Percentiles rank a stretch among this genome's conserved stretches.
These are phyloP conservation scores for Bilobella aurantiaca DNA, from an alignment of 1,140 invertebrate species.

Conservation along the genomic window DNA sequence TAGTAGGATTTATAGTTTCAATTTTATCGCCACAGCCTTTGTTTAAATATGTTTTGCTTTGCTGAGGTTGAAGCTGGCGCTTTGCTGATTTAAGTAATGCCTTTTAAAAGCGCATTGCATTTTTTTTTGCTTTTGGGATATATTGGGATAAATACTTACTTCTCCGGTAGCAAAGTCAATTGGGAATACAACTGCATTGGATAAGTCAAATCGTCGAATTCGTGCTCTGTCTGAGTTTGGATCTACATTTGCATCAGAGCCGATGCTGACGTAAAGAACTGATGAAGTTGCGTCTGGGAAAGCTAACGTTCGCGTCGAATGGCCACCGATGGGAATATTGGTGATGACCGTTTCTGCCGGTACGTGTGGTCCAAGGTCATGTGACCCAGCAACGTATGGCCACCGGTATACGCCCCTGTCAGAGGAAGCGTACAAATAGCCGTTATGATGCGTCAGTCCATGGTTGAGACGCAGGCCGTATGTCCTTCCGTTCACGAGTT, in stretches of 20 bases:
- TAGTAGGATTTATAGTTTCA: no score
- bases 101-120: neutral
- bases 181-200: neutral
- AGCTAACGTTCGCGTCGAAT: slow-evolving; percentile 13
- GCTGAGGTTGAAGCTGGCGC: no score
- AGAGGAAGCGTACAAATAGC: slow-evolving; percentile 16
- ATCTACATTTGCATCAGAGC: slow-evolving; percentile 16
- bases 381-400: slow-evolving; percentile 15
- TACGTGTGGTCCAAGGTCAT: neutral
- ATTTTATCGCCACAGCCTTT: no score
- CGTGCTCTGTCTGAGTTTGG: slow-evolving; percentile 11
- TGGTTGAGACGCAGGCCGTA: slow-evolving; percentile 4
- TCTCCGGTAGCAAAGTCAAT: slow-evolving; percentile 14
- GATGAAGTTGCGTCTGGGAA: neutral
- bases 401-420: slow-evolving; percentile 13
- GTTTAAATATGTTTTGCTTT: no score
- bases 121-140: neutral
- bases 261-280: slow-evolving; percentile 16
- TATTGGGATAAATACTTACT: slow-evolving; percentile 2
- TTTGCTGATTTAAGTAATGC: no score
- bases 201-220: slow-evolving; percentile 16
- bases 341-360: slow-evolving; percentile 9
- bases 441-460: slow-evolving; percentile 8
- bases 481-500: neutral
- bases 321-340: slow-evolving; percentile 9